Evolutionary conservation across 2,113 vertebrate genomes (phyloP).

Genomic region (Nyctereutes procyonoides): DNA sequence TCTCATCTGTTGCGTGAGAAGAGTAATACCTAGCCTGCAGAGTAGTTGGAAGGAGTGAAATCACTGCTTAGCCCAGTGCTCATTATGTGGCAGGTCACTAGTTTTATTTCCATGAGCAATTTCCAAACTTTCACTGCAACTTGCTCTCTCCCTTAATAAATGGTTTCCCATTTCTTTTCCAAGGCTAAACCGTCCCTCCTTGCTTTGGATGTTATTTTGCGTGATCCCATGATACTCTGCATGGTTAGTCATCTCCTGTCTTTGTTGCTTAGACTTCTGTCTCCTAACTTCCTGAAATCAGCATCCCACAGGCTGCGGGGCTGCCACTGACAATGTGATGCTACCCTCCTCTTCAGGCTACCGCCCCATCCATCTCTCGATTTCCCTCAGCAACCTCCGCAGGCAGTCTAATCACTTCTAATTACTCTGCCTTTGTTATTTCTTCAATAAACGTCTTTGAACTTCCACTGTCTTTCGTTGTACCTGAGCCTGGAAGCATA

Average conservation of each 20-base stretch:
- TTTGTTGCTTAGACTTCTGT: conserved; percentile 22
- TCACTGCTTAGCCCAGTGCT: neutral
- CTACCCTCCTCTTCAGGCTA: neutral
- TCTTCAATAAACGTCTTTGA: neutral
- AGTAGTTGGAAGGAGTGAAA: neutral
- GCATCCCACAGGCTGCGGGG: neutral
- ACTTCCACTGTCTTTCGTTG: neutral
- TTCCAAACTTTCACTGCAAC: neutral
- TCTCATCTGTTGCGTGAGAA: neutral
- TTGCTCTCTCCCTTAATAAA: neutral
- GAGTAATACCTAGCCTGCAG: neutral
- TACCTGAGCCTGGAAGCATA: neutral
- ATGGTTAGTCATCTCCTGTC: neutral
- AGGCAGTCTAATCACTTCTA: neutral
- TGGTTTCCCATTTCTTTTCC: neutral
- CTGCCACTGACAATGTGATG: neutral
- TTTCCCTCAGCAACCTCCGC: neutral
- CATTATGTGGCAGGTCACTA: neutral
- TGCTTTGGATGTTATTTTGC: neutral
- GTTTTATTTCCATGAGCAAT: neutral
- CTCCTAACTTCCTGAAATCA: neutral
- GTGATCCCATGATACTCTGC: neutral
- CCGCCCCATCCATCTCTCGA: neutral
- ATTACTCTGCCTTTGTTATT: neutral
- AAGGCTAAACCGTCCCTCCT: neutral